Evolutionary conservation across 2,888 invertebrate species (phyloP).

Genomic region (Smittia sp.): DNA sequence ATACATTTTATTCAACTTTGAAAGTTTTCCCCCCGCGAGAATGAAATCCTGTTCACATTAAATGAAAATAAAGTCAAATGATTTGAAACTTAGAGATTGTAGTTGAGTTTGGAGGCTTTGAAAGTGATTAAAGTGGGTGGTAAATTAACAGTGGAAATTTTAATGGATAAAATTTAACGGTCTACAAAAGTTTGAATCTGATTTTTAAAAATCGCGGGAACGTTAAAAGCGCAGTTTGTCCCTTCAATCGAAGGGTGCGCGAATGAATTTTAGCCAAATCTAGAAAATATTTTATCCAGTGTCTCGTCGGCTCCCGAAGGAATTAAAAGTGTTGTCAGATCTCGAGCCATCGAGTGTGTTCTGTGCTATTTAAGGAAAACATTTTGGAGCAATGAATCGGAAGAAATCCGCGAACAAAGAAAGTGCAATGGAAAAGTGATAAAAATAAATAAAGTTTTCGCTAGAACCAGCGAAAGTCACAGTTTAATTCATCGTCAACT

Average conservation of each 20-base stretch:
- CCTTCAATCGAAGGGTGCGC: too few relatives aligned
- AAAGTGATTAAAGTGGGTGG: too few relatives aligned
- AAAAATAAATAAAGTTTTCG: background rate
- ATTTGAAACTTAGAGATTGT: background rate
- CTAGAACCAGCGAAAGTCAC: background rate
- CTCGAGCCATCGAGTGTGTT: background rate
- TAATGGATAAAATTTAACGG: too few relatives aligned
- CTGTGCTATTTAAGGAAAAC: background rate
- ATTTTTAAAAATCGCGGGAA: too few relatives aligned
- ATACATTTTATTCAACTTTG: constrained; percentile 2
- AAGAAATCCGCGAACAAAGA: background rate
- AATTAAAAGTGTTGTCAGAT: background rate
- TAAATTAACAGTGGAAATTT: too few relatives aligned
- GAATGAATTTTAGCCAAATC: too few relatives aligned
- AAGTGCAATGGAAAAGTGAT: background rate
- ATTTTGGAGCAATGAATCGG: background rate
- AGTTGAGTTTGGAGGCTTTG: too few relatives aligned
- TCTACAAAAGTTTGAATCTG: too few relatives aligned
- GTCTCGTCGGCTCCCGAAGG: background rate
- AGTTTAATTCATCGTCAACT: background rate
- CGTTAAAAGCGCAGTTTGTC: too few relatives aligned
- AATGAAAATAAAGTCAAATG: background rate
- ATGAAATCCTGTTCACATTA: background rate
- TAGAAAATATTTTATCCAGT: too few relatives aligned
- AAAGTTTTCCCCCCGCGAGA: background rate